Evolutionary conservation across 2,797 vertebrate genomes (phyloP).

Genomic region (Sebastes steindachneri): DNA sequence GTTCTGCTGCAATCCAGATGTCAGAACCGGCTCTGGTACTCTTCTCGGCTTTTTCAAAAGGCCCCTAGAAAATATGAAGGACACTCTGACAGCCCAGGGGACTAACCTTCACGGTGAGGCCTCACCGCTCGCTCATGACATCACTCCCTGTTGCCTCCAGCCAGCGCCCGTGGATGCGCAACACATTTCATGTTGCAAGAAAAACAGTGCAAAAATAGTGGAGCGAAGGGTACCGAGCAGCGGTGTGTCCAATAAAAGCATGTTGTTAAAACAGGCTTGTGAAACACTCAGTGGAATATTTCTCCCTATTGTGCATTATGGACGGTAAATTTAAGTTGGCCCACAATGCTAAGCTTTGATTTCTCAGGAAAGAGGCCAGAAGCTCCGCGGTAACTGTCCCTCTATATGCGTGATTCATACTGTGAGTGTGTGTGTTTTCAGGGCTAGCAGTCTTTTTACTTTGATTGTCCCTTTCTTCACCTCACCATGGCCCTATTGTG

Average conservation of each 20-base stretch:
- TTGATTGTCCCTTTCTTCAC: conserved; percentile 24
- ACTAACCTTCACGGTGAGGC: conserved; percentile 54
- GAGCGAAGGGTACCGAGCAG: conserved; percentile 38
- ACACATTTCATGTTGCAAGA: conserved; percentile 60
- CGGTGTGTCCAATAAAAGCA: conserved; percentile 48
- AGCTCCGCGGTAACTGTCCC: conserved; percentile 12
- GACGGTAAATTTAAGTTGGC: conserved; percentile 45
- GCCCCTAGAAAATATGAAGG: conserved; percentile 53
- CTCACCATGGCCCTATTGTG: conserved; percentile 4
- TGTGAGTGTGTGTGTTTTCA: conserved; percentile 2
- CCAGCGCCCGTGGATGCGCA: conserved; percentile 48
- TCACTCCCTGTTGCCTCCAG: conserved; percentile 57
- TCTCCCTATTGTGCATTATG: conserved; percentile 40
- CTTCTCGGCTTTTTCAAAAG: conserved; percentile 67
- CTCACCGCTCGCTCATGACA: conserved; percentile 59
- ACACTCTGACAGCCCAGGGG: conserved; percentile 53
- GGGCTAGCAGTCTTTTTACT: not conserved
- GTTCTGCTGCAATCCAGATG: conserved; percentile 69
- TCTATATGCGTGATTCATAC: conserved; percentile 26
- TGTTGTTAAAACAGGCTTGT: conserved; percentile 55
- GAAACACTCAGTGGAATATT: conserved; percentile 60
- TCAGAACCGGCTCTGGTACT: conserved; percentile 49
- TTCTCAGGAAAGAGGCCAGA: conserved; percentile 57
- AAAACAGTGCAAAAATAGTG: conserved; percentile 44
- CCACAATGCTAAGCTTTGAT: conserved; percentile 31